Base-by-base conservation (phyloP, 2,888 invertebrate species). In the Hemithea aestivaria region DNA sequence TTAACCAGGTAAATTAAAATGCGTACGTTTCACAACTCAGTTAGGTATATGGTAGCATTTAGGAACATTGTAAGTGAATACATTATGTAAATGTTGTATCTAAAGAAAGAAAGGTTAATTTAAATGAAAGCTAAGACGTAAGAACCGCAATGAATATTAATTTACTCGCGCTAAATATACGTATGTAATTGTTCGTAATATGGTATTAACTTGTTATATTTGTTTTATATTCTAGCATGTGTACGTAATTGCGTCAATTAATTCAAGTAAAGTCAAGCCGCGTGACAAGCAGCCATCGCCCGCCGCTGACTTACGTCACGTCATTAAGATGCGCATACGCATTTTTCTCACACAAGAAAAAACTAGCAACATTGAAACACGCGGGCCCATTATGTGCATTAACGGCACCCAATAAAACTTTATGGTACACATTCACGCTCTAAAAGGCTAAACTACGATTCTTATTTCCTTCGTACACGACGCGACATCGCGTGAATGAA, bases 241-340 rank as follows among this genome's bases (percentile, higher is more conserved):
- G n/a, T 69, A 56, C 58, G 67, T 69, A 83, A 84, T 82, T 79
- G 64, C 71, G 56, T 64, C 76, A 79, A 87, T 85, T 85, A 85
- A 81, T 74, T 75, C 77, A 54, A 70, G 76, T 69, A 70, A 67
- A 74, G 62, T 56, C 72, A 66, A 59, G 56, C 63, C 62, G 73
- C 73, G 68, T 73, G 75, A 75, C 73, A 71, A 56, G 62, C 65
- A 68, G 32, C 12, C 27, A 20, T 27, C 34, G 27, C 26, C 58
- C 51, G 42, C 47, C 39, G 40, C 5, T 16, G 48, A 62, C 67
- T 77, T 73, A 73, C 79, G 74, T 76, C 73, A 73, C 78, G 74
- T 76, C 73, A 73, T 70, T 69, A 69, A 61, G 58, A 73, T 78
- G 78, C 76, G 74, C 73, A 60, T 57, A 77, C 73, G 74, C 75